Evolutionary conservation across 2,113 vertebrate genomes (phyloP).

Genomic region (Boleophthalmus pectinirostris): DNA sequence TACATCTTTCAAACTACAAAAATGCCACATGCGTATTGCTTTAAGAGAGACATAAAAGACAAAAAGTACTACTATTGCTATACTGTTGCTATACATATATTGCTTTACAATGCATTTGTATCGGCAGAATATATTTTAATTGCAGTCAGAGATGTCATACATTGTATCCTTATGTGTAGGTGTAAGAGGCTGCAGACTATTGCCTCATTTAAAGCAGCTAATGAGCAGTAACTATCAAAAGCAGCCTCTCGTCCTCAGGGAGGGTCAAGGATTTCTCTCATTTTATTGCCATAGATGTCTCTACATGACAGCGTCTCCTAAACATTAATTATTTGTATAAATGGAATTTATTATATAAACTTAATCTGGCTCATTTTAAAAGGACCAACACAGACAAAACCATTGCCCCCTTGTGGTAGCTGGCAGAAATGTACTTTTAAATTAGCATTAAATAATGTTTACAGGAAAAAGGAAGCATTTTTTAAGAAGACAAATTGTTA

Average conservation of each 20-base stretch:
- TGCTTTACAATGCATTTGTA: not conserved
- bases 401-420: slow-evolving; percentile 39
- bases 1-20: not conserved
- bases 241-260: slow-evolving; percentile 45
- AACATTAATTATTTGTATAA: not conserved
- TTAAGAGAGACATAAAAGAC: not conserved
- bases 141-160: not conserved
- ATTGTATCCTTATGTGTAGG: slow-evolving; percentile 44
- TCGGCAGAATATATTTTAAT: not conserved
- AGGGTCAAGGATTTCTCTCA: slow-evolving; percentile 30
- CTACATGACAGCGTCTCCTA: not conserved
- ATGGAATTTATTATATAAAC: not conserved
- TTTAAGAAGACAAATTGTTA: not conserved
- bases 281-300: slow-evolving; percentile 29
- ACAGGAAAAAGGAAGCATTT: not conserved
- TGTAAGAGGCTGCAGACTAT: slow-evolving; percentile 56
- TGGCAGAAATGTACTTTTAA: not conserved
- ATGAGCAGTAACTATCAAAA: slow-evolving; percentile 62
- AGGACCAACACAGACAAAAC: not conserved
- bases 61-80: not conserved
- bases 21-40: not conserved
- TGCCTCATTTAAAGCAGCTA: slow-evolving; percentile 42
- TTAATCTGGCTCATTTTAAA: not conserved
- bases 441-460: not conserved
- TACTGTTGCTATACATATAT: not conserved